Evolutionary conservation across 2,113 vertebrate species (phyloP).

Genomic region (Limanda limanda): DNA sequence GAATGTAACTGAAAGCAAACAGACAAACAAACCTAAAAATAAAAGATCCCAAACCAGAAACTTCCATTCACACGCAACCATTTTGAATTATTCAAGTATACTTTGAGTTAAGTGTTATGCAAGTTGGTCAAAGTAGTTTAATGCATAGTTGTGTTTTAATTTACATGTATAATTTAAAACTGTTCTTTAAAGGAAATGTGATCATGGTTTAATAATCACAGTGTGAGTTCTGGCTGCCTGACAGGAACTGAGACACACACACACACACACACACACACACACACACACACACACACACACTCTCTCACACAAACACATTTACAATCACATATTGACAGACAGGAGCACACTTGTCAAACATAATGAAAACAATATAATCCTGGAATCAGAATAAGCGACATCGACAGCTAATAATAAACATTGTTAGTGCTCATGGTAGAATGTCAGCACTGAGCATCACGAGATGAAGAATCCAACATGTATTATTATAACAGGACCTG

Average conservation of each 20-base stretch:
- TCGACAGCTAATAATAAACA: constrained; percentile 14
- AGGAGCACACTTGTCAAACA: background rate
- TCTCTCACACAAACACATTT: background rate
- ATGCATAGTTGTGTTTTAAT: background rate
- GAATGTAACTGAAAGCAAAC: no score
- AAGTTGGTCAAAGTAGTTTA: background rate
- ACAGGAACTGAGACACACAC: background rate
- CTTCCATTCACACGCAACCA: background rate
- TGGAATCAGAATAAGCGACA: background rate
- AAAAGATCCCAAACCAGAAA: no score
- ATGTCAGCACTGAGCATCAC: constrained; percentile 19
- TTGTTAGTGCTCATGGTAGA: constrained; percentile 11
- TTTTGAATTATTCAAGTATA: background rate
- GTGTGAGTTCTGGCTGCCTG: background rate
- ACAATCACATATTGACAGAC: background rate
- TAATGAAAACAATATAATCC: constrained; percentile 15
- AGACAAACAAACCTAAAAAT: no score
- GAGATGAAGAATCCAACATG: constrained; percentile 11
- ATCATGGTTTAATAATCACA: background rate
- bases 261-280: background rate
- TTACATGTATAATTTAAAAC: background rate
- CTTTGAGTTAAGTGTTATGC: background rate
- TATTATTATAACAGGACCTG: constrained; percentile 24
- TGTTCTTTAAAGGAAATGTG: background rate
- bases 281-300: background rate